Base-by-base conservation (phyloP, 2,888 invertebrate species). In the Cataglyphis altisquamis region DNA sequence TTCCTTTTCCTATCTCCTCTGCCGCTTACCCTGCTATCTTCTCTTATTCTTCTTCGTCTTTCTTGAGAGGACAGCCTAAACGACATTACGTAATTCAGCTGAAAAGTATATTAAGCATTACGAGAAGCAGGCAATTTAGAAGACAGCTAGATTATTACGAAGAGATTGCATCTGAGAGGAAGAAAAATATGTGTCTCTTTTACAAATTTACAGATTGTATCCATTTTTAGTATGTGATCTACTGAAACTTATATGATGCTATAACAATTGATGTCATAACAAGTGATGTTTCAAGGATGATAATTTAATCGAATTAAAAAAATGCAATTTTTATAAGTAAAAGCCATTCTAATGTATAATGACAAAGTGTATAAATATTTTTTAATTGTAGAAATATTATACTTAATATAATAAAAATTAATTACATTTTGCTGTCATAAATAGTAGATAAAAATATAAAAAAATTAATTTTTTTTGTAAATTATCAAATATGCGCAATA, bases 81-180 rank as follows among this genome's bases (percentile, higher is more conserved):
- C 8, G 45, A 67, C 45, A 12, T 67, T 68, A n/a, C 41, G 32
- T 32, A 52, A 68, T 55, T 68, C 48, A 48, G 18, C 45, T 29
- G 45, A 9, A n/a, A 67, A 67, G 25, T 67, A 29, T 67, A 48
- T 64, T 66, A 66, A 52, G n/a, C 55, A 67, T 77, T 67, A 39
- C 67, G 52, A 64, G 52, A 67, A 55, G n/a, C 39, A 55, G 25
- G 39, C 39, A 77, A 55, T 77, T 75, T 39, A 39, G 55, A 39
- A 77, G 12, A 8, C n/a, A 39, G 67, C 12, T 75, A n/a, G 55
- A 77, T 55, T 75, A 75, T 21, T 48, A 21, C n/a, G 15, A 9
- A 77, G 67, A 67, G 67, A 67, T 77, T 41, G 39, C 64, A 39
- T 39, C 41, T n/a, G 12, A 64, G 41, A 63, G n/a, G 10, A 18